phyloP scores from a whole-genome alignment of 2,888 invertebrate species.

The Xiphydria camelus region DNA sequence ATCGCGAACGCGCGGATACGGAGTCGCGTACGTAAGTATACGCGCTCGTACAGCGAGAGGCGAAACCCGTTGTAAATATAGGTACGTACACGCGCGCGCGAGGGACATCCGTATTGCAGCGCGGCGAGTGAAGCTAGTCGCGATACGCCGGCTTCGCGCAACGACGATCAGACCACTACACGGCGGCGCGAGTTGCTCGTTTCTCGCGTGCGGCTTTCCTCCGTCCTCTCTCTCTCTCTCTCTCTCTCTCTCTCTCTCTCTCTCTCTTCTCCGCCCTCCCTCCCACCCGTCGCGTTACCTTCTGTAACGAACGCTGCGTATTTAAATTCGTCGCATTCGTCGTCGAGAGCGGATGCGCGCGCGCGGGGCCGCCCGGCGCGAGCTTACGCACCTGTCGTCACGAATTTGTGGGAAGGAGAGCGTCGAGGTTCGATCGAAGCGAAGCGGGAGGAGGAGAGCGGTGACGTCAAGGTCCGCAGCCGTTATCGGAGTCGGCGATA shows the following conservation, averaged over 20 bases:
- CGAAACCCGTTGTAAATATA: background rate
- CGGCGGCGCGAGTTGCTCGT: no score
- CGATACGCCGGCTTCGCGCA: no score
- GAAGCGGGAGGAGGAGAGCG: background rate
- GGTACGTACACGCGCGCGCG: background rate
- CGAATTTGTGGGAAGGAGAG: background rate
- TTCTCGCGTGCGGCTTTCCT: no score
- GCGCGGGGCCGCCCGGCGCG: background rate
- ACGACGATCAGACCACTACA: no score
- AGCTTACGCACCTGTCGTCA: background rate
- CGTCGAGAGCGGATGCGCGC: background rate
- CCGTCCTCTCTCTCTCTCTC: constrained; percentile 6
- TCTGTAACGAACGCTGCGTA: no score
- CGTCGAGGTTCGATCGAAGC: background rate
- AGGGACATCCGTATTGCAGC: no score
- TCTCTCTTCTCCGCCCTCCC: background rate
- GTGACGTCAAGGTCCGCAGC: background rate
- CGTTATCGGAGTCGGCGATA: background rate
- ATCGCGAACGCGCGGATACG: no score
- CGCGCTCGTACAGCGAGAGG: background rate
- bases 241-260: constrained; percentile 7
- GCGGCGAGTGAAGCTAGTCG: no score
- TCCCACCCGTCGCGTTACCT: no score
- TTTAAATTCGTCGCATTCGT: no score
- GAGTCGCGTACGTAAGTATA: background rate